These are phyloP conservation scores for Syngnathus floridae DNA, from an alignment of 2,113 vertebrate genomes.

Conservation along the genomic window DNA sequence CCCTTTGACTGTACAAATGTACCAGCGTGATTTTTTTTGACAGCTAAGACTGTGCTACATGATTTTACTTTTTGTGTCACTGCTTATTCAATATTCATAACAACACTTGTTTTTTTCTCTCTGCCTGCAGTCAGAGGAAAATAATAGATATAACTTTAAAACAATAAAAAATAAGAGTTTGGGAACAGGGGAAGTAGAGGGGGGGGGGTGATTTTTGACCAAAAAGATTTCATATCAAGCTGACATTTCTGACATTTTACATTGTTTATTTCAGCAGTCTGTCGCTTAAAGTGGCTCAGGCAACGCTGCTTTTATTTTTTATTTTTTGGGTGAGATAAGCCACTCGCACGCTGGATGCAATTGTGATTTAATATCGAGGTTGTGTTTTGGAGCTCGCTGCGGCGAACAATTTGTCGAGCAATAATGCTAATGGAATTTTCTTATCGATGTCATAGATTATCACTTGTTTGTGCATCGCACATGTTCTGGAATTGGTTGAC, in stretches of 20 bases:
- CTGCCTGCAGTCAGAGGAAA: slow-evolving; percentile 7
- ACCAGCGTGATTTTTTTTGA: slow-evolving; percentile 17
- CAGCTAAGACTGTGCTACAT: slow-evolving; percentile 8
- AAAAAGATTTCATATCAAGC: background rate
- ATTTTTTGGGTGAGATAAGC: background rate
- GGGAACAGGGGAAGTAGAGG: background rate
- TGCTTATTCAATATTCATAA: slow-evolving; percentile 38
- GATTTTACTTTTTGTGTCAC: slow-evolving; percentile 21
- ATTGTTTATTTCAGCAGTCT: slow-evolving; percentile 4
- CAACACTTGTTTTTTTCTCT: slow-evolving; percentile 36
- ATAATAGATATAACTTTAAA: slow-evolving; percentile 19
- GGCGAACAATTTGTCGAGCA: background rate
- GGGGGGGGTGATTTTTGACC: background rate
- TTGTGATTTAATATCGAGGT: background rate
- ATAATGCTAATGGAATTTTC: background rate
- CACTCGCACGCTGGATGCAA: background rate
- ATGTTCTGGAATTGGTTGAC: no score
- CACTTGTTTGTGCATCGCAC: background rate
- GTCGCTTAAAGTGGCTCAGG: background rate
- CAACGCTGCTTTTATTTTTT: background rate
- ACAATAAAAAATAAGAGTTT: slow-evolving; percentile 8
- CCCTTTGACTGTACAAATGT: slow-evolving; percentile 7
- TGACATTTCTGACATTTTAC: slow-evolving; percentile 9
- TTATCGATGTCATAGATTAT: background rate
- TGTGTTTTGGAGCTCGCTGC: background rate